phyloP scores from a whole-genome alignment of 1,140 invertebrate genomes.

The Acyrthosiphon pisum region DNA sequence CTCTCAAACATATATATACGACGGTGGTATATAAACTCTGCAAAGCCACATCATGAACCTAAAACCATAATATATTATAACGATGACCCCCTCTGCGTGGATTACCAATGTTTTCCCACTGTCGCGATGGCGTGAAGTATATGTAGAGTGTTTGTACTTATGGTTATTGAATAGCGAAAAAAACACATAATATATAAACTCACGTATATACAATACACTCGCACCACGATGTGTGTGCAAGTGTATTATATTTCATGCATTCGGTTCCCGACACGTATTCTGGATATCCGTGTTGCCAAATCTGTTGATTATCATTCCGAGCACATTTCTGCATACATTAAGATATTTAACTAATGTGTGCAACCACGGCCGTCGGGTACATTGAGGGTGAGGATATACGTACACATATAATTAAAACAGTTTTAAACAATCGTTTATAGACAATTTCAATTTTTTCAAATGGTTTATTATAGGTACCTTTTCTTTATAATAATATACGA shows the following conservation, averaged over 20 bases:
- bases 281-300: conserved; percentile 46
- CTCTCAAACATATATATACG: not conserved
- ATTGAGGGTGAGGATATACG: not conserved
- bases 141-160: conserved; percentile 42
- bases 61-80: not conserved
- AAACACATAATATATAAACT: not conserved
- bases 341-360: conserved; percentile 49
- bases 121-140: not conserved
- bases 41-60: conserved; percentile 19
- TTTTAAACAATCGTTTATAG: conserved; percentile 26
- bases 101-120: conserved; percentile 42
- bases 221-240: not conserved
- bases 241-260: conserved; percentile 35
- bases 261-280: conserved; percentile 46
- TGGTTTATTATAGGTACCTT: too few species aligned
- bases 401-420: conserved; percentile 25
- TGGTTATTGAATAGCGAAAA: conserved; percentile 39
- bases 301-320: conserved; percentile 56
- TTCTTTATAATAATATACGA: too few species aligned
- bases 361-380: not conserved
- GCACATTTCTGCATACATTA: conserved; percentile 55
- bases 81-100: conserved; percentile 1
- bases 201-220: not conserved
- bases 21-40: not conserved
- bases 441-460: not conserved